Conservation (phyloP, 2,888 invertebrate genomes). For the Homarus gammarus region DNA sequence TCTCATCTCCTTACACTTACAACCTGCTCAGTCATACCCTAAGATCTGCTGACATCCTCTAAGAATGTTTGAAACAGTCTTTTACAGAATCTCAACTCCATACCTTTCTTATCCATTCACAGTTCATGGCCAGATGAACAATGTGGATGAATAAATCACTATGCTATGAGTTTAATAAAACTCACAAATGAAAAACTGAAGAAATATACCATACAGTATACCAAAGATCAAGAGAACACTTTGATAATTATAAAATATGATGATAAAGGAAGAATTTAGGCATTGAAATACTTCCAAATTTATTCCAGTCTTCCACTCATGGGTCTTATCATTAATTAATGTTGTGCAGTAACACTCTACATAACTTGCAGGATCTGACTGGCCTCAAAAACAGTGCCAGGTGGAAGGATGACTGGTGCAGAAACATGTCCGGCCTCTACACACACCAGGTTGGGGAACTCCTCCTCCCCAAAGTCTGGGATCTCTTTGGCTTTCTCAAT, state of each 20-base stretch:
- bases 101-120: constrained; percentile 2
- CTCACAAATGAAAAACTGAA: not conserved
- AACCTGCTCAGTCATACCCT: not conserved
- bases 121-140: constrained; percentile 4
- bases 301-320: not conserved
- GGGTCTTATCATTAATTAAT: constrained; percentile 4
- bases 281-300: not conserved
- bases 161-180: not conserved
- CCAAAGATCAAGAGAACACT: not conserved
- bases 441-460: constrained; percentile 97
- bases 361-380: constrained; percentile 92
- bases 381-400: constrained; percentile 94
- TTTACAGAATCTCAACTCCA: not conserved
- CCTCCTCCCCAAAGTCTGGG: constrained; percentile 96
- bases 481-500: constrained; percentile 94
- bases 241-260: not conserved
- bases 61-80: not conserved
- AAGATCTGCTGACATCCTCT: not conserved
- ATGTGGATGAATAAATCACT: not conserved
- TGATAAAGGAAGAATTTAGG: not conserved
- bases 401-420: constrained; percentile 90
- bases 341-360: constrained; percentile 77
- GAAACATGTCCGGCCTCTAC: constrained; percentile 96
- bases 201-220: not conserved
- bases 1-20: not conserved